Evolutionary conservation across 1,140 invertebrate genomes (phyloP).

Genomic region (Drosophila dunni): DNA sequence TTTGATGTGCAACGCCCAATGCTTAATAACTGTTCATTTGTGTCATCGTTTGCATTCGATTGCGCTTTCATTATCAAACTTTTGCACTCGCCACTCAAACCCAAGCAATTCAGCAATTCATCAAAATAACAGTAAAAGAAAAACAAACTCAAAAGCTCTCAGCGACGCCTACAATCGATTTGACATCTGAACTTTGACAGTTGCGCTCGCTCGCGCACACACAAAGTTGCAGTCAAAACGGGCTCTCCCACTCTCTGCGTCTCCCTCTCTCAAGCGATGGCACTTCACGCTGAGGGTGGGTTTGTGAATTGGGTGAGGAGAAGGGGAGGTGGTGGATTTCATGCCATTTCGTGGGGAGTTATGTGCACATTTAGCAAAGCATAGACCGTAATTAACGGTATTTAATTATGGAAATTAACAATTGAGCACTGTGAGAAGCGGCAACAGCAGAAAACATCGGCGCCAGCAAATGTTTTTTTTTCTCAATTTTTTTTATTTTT

Average conservation of each 20-base stretch:
- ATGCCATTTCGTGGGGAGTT: conserved; percentile 19
- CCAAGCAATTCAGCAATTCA: neutral
- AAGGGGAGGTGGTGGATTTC: too few relatives aligned
- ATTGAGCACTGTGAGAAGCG: conserved; percentile 66
- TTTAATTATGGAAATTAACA: conserved; percentile 80
- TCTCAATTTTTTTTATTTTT: conserved; percentile 26
- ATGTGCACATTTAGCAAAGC: conserved; percentile 30
- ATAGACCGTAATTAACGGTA: conserved; percentile 71
- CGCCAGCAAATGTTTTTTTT: conserved; percentile 26
- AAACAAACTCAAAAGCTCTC: neutral
- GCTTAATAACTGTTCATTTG: conserved; percentile 76
- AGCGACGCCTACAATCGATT: conserved; percentile 55
- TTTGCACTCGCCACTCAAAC: conserved; percentile 29
- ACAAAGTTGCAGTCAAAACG: neutral
- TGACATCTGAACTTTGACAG: conserved; percentile 63
- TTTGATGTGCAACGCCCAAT: conserved; percentile 27
- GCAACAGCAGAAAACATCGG: conserved; percentile 28
- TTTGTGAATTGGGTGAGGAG: neutral
- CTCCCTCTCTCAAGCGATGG: conserved; percentile 9
- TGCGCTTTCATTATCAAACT: conserved; percentile 45
- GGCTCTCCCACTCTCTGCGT: conserved; percentile 2
- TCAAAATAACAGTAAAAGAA: neutral
- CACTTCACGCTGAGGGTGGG: neutral
- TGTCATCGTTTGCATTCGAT: conserved; percentile 60
- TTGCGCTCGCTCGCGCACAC: conserved; percentile 5